A percentile compares a stretch with the other conserved stretches of the same genome.
phyloP scores from a whole-genome alignment of 53 echinoderm and acorn worm species.

The Holothuria scabra region DNA sequence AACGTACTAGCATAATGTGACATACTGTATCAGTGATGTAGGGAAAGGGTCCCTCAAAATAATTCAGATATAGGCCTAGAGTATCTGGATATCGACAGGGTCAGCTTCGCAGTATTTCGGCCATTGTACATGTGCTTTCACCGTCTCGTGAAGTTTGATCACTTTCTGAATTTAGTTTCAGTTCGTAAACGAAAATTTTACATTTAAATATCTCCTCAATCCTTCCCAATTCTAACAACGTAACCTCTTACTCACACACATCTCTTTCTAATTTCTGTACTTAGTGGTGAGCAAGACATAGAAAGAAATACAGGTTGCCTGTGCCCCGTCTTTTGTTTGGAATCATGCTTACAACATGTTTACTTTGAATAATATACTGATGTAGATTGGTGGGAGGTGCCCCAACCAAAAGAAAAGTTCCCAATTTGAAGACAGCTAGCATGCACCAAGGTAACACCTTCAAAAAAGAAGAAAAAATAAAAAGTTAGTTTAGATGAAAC shows the following conservation, averaged over 20 bases:
- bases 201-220: conserved; percentile 3
- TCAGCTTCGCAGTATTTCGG: conserved; percentile 23
- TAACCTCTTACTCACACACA: not conserved
- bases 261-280: not conserved
- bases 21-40: conserved; percentile 30
- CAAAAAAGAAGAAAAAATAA: not conserved
- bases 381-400: not conserved
- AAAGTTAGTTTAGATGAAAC: no score
- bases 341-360: not conserved
- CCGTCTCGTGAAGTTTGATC: not conserved
- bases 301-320: conserved; percentile 62
- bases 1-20: not conserved
- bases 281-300: conserved; percentile 52
- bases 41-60: conserved; percentile 34
- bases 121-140: not conserved
- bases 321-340: not conserved
- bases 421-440: conserved; percentile 51
- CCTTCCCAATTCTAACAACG: not conserved
- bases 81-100: conserved; percentile 9
- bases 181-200: conserved; percentile 12
- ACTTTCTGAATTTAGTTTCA: not conserved
- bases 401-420: not conserved
- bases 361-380: not conserved
- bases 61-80: conserved; percentile 47
- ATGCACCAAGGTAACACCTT: conserved; percentile 23